A percentile compares a stretch with the other conserved stretches of the same genome.
Conservation (phyloP, 2,888 invertebrate genomes). For the Horisme vitalbata region DNA sequence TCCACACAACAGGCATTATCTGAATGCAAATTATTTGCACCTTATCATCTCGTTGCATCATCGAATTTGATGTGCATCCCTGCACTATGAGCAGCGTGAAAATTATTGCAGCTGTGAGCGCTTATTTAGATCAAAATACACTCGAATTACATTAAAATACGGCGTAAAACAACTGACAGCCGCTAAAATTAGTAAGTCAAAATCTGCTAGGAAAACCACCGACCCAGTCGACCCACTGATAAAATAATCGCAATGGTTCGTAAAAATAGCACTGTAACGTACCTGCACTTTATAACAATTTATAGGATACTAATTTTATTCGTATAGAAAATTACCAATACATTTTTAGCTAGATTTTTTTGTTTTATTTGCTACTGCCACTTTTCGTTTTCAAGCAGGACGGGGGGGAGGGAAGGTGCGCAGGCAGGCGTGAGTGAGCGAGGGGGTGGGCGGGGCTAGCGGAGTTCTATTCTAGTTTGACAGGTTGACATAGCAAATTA, state of each 20-base stretch:
- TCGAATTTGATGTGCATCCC: conserved; percentile 67
- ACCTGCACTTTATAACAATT: conserved; percentile 57
- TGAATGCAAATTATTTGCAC: conserved; percentile 55
- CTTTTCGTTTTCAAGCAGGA: neutral
- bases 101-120: conserved; percentile 39
- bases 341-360: conserved; percentile 58
- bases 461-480: too few relatives aligned
- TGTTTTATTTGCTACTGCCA: too few relatives aligned
- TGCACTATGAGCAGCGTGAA: conserved; percentile 66
- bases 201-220: too few relatives aligned
- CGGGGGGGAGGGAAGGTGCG: too few relatives aligned
- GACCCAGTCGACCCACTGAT: conserved; percentile 6
- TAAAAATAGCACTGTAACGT: conserved; percentile 35
- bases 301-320: conserved; percentile 49
- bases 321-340: conserved; percentile 57
- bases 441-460: too few relatives aligned
- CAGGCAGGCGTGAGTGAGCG: too few relatives aligned
- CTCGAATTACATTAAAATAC: conserved; percentile 44
- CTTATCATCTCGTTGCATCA: conserved; percentile 82
- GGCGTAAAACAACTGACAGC: conserved; percentile 82
- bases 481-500: too few relatives aligned
- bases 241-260: conserved; percentile 5
- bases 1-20: conserved; percentile 36
- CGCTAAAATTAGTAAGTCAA: conserved; percentile 66
- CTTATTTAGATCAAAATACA: conserved; percentile 12